Evolutionary conservation across 2,888 invertebrate genomes (phyloP), one percentile per base, ranked within the genome.

Genomic region (Dryocosmus kuriphilus): DNA sequence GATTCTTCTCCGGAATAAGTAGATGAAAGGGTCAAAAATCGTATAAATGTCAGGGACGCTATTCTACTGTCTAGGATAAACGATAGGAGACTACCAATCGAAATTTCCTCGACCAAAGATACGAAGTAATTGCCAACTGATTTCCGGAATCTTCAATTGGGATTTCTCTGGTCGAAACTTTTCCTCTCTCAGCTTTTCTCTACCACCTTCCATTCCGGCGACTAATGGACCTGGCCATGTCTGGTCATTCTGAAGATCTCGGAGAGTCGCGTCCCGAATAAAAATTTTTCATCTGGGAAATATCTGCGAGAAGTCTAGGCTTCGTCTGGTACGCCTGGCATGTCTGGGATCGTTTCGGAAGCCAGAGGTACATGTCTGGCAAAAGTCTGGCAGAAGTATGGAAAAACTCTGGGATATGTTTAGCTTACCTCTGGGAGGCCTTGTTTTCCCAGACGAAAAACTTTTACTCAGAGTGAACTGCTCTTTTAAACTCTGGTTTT

Each of bases 81-180:
- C 51, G 55, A 22, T 55, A 55, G 19, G 46, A 46, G 55, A 55
- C 55, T 55, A 55, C 2, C n/a, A 67, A 41, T 30, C 46, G 46
- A 67, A 67, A 67, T 67, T 46, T 67, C 19, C 46, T 46, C 41
- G 67, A 67, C 46, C 27, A 67, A 67, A 65, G 65, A 65, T 65
- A 65, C 65, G 22, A 65, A 65, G 65, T 81, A 81, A 82, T 81
- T 81, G 79, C 80, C 79, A 85, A 83, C 83, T 80, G 86, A 87
- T 86, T 86, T 86, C 83, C 85, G 83, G 80, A 73, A 82, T 84
- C 80, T 80, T 76, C 81, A 78, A 82, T 83, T 77, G 24, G 67
- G 24, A 57, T 75, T 77, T 77, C 35, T 46, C 61, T 51, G 63
- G 30, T 55, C 55, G 30, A 65, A 73, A 51, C 79, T 77, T 77